Evolutionary conservation across 2,113 vertebrate species (phyloP), one percentile per base, ranked within the genome.

Genomic region (Albula glossodonta): DNA sequence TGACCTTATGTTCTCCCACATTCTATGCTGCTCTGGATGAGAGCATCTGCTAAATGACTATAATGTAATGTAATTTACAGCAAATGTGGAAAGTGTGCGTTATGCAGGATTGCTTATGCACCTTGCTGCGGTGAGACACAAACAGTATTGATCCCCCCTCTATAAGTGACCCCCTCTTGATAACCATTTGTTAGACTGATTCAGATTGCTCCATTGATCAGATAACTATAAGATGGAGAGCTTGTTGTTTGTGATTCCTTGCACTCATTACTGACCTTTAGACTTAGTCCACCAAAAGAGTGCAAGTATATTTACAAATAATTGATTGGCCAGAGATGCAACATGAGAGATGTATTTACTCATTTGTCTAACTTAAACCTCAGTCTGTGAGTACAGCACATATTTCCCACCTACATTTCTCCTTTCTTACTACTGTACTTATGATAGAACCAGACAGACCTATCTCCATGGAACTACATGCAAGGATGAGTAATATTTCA

Each of bases 201-300:
- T n/a, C 70, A 25, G 70, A 74, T 74, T 74, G 70, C n/a, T 74
- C 70, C 70, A 74, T 74, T 74, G 70, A 74, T 31, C 70, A 74
- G n/a, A 74, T n/a, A 25, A n/a, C n/a, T 74, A 74, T 0, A 74
- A 9, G 5, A 22, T 10, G n/a, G 70, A 31, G n/a, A 74, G 70
- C 22, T 22, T 4, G 60, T 74, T n/a, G 10, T 11, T 31, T 74
- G 8, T 74, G n/a, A 7, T 74, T 74, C 11, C 66, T 2, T 74
- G n/a, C 1, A n/a, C 66, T 31, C n/a, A 31, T 74, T 4, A 74
- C 22, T 74, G n/a, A 19, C 5, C 25, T 74, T 74, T 22, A 25
- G 63, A 70, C n/a, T 2, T 15, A 70, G 66, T 10, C n/a, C 19
- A 8, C 66, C 11, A 56, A 56, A 6, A 56, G 5, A 56, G 11